Base-by-base conservation (phyloP, 2,797 vertebrate species). In the Pangasius larnaudii region DNA sequence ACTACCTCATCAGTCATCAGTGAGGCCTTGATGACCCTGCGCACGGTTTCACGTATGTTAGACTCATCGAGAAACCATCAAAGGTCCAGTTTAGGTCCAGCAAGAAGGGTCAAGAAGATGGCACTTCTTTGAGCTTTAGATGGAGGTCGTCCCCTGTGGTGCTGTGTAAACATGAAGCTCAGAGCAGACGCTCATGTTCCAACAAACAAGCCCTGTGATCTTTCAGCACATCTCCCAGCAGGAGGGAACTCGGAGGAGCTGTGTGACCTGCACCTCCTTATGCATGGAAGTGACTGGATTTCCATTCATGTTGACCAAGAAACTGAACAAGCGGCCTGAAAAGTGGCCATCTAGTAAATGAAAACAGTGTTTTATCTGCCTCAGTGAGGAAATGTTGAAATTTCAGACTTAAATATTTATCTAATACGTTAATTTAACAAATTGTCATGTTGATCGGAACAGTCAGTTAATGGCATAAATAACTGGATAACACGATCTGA, bases 201-300 rank as follows among this genome's bases (percentile, higher is more conserved):
- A 78, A 36, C 67, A 69, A 74, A 83, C 49, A 36, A 59, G 14
- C 77, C 79, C 87, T 92, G 83, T 93, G 90, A 91, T 92, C 89
- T 91, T 87, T 80, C 22, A 49, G 42, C 80, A 81, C 84, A 36
- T 36, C 56, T 87, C 72, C 58, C 86, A 39, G 84, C 81, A 82
- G 89, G 87, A 89, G 80, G 58, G 51, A 30, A 51, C 75, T 72
- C 72, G 5, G 65, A 84, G 79, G 69, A 71, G 87, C 86, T 39
- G 69, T 8, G 67, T 56, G 51, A 58, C 22, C 80, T 63, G 14
- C 27, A n/a, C 14, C 27, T 63, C 24, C 3, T 24, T 77, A 49
- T 56, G 79, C 11, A 39, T 30, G 7, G 56, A 72, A 83, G 61
- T 49, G 59, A 65, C 24, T 39, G 59, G 27, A 46, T 42, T 63